These are phyloP conservation scores for Chloroceryle amazona DNA, from an alignment of 2,797 vertebrate genomes.

Conservation along the genomic window DNA sequence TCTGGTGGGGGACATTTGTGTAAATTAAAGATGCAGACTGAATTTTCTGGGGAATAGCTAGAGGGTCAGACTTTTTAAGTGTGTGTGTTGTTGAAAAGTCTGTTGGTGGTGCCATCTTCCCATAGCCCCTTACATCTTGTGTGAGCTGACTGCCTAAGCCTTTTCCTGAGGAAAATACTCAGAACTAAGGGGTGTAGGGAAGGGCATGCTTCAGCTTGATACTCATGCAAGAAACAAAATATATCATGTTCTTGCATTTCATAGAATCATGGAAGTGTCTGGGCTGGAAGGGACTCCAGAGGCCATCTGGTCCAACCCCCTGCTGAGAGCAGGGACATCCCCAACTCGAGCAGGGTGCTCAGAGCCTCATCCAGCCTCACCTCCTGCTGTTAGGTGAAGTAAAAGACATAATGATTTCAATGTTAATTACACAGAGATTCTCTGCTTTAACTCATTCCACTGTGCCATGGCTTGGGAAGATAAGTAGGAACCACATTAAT, in stretches of 20 bases:
- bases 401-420: not conserved
- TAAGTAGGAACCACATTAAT: slow-evolving; percentile 21
- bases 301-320: too few relatives aligned
- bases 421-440: not conserved
- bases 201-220: not conserved
- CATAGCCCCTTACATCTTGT: not conserved
- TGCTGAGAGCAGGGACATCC: too few relatives aligned
- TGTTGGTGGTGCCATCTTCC: not conserved
- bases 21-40: not conserved
- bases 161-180: not conserved
- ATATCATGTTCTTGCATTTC: not conserved
- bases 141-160: not conserved
- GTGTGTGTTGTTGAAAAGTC: rapidly evolving
- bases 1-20: not conserved
- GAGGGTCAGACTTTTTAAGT: not conserved
- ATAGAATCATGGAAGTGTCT: not conserved
- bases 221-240: not conserved
- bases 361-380: too few relatives aligned
- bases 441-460: not conserved
- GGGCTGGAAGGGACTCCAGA: too few relatives aligned
- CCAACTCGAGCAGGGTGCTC: too few relatives aligned
- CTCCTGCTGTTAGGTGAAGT: not conserved
- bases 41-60: not conserved
- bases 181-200: not conserved
- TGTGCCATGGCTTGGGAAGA: not conserved